Percentiles rank a stretch among this genome's conserved stretches.
These are phyloP conservation scores for Mustela lutreola DNA, from an alignment of 2,113 vertebrate species.

Conservation along the genomic window DNA sequence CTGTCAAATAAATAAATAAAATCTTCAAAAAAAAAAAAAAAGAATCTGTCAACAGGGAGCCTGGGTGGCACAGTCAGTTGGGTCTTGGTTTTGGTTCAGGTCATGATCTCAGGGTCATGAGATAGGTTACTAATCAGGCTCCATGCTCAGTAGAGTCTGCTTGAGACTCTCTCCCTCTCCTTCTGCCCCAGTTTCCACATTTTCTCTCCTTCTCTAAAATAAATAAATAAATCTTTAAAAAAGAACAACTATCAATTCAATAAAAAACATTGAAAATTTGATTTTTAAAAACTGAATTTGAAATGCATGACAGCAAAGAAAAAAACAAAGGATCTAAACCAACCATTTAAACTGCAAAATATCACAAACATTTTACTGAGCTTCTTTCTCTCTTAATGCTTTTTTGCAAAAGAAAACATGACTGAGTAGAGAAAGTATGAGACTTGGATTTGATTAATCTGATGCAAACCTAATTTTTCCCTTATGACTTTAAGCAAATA, in stretches of 20 bases:
- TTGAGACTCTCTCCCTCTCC: background rate
- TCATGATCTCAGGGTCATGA: background rate
- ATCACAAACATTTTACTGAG: background rate
- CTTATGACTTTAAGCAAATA: background rate
- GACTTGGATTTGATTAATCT: background rate
- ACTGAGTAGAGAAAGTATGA: background rate
- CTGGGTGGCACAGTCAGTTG: background rate
- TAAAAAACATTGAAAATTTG: background rate
- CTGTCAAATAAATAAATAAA: too few species aligned
- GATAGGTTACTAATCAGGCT: background rate
- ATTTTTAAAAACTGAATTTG: slow-evolving; percentile 33
- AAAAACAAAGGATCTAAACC: background rate
- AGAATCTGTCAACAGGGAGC: background rate
- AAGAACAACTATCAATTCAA: background rate
- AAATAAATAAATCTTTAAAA: background rate
- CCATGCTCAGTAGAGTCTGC: background rate
- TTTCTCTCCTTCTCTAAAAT: background rate
- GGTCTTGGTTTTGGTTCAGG: background rate
- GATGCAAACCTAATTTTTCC: background rate
- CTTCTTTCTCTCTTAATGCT: slow-evolving; percentile 8
- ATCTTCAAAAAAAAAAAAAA: too few species aligned
- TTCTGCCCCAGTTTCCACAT: background rate
- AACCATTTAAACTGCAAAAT: background rate
- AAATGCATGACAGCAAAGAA: background rate
- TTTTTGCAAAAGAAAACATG: background rate